Conservation (phyloP, 64 coral and sea anemone species). For the Pocillopora verrucosa region DNA sequence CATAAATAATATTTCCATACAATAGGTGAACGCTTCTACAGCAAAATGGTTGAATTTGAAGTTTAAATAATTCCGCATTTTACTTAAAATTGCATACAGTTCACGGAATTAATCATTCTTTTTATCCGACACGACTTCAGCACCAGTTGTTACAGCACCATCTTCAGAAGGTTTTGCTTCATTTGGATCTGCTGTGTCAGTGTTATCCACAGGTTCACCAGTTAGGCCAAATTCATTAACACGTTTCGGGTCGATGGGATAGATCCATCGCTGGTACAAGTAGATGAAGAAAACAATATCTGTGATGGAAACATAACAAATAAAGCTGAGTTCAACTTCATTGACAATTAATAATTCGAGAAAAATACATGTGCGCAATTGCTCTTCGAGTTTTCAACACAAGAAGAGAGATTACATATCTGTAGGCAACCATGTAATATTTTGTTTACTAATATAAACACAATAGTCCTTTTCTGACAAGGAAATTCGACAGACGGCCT, state of each 20-base stretch:
- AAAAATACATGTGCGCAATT: too few relatives aligned
- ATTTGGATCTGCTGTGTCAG: constrained; percentile 12
- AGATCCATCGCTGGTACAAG: constrained; percentile 98
- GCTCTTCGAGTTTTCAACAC: too few relatives aligned
- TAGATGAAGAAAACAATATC: constrained; percentile 97
- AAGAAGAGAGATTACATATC: too few relatives aligned
- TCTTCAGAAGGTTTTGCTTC: constrained; percentile 6
- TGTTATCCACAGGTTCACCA: constrained; percentile 66
- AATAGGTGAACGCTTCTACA: background rate
- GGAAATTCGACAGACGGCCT: too few relatives aligned
- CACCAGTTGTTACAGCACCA: background rate
- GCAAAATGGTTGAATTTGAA: background rate
- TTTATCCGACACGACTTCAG: constrained; percentile 68
- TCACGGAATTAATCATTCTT: constrained; percentile 81
- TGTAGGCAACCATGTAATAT: too few relatives aligned
- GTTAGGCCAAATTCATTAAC: constrained; percentile 96
- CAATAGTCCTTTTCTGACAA: too few relatives aligned
- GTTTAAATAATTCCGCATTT: background rate
- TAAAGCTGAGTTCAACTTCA: background rate
- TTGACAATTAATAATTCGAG: too few relatives aligned
- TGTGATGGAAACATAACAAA: constrained; percentile 31
- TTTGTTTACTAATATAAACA: too few relatives aligned
- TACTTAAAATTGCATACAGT: background rate
- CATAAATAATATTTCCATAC: too few relatives aligned
- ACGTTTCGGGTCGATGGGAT: constrained; percentile 91